These are phyloP conservation scores for Pardalotus punctatus DNA, from an alignment of 2,113 vertebrate species.

Conservation along the genomic window DNA sequence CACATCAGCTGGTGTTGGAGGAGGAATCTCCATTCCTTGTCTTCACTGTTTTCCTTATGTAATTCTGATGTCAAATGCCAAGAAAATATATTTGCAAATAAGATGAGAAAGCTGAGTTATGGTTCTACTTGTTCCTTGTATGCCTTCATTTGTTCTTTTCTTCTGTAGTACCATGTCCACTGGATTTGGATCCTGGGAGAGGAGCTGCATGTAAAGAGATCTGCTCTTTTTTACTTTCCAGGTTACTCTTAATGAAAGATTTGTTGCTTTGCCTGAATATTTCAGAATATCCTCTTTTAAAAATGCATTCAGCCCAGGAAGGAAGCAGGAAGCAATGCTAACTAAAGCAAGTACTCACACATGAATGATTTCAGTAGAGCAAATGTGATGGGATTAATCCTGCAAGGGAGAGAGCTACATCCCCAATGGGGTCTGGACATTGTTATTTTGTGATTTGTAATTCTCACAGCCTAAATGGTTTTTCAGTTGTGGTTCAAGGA, in stretches of 20 bases:
- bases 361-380: neutral
- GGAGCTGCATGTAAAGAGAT: neutral
- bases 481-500: neutral
- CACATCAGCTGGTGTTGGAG: neutral
- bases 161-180: neutral
- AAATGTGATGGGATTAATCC: neutral
- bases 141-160: neutral
- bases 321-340: neutral
- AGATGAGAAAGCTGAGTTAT: neutral
- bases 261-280: constrained; percentile 32
- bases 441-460: neutral
- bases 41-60: neutral
- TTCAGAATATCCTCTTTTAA: constrained; percentile 10
- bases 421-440: neutral
- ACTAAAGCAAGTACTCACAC: neutral
- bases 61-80: neutral
- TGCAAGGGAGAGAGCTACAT: neutral
- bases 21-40: neutral
- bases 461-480: neutral
- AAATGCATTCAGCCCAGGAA: neutral
- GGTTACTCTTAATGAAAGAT: neutral
- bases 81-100: neutral
- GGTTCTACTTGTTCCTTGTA: neutral
- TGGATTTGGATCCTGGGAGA: neutral
- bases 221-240: neutral